phyloP scores from a whole-genome alignment of 2,888 invertebrate species.

The Volucella bombylans region DNA sequence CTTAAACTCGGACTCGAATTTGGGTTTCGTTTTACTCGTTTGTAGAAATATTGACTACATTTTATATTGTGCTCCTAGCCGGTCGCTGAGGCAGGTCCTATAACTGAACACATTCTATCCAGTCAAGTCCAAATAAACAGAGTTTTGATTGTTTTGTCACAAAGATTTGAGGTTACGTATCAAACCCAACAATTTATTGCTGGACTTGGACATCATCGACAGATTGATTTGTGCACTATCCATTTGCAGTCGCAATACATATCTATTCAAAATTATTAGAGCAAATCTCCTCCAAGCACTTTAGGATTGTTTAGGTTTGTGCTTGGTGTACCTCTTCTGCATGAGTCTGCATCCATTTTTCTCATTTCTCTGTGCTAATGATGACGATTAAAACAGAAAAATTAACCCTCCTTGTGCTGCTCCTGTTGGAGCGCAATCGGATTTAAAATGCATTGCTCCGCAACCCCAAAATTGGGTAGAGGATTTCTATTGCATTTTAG shows the following conservation, averaged over 20 bases:
- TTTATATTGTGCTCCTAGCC: not conserved
- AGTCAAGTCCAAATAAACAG: constrained; percentile 33
- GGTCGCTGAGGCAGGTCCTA: not conserved
- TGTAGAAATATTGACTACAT: not conserved
- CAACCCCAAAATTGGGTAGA: no score
- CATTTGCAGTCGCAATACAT: not conserved
- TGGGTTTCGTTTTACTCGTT: not conserved
- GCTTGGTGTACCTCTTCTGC: not conserved
- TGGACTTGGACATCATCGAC: constrained; percentile 12
- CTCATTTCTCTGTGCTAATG: not conserved
- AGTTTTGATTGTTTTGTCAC: constrained; percentile 8
- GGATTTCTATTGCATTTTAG: no score
- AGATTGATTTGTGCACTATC: not conserved
- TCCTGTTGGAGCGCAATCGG: no score
- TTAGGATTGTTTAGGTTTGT: no score
- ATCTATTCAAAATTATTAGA: not conserved
- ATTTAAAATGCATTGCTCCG: no score
- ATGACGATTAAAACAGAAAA: not conserved
- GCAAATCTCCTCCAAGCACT: not conserved
- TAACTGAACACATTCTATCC: constrained; percentile 13
- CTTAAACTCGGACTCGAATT: constrained; percentile 16
- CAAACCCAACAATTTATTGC: not conserved
- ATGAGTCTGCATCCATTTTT: not conserved
- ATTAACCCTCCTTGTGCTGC: no score
- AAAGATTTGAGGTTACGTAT: not conserved